These are phyloP conservation scores for Hippasteria phrygiana DNA, from an alignment of 53 echinoderm and acorn worm genomes.

Conservation along the genomic window DNA sequence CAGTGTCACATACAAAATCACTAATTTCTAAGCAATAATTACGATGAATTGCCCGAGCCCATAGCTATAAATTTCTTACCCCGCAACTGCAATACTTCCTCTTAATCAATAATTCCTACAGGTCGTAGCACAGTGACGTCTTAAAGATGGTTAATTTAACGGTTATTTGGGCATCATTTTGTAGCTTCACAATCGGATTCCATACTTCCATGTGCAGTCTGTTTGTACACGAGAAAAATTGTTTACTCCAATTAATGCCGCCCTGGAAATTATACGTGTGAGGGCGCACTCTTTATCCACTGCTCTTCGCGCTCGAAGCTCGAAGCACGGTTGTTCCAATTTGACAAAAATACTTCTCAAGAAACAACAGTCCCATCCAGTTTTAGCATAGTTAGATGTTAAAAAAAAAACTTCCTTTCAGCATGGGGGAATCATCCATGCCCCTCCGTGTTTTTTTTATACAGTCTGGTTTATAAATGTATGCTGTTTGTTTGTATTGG, in stretches of 20 bases:
- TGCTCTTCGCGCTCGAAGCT: no score
- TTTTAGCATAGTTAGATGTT: no score
- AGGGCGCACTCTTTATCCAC: slow-evolving; percentile 50
- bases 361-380: no score
- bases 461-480: no score
- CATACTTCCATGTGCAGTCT: slow-evolving; percentile 59
- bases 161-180: slow-evolving; percentile 31
- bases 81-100: slow-evolving; percentile 13
- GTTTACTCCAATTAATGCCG: slow-evolving; percentile 46
- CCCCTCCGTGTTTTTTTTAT: no score
- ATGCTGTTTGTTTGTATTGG: no score
- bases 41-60: background rate
- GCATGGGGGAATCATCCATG: no score
- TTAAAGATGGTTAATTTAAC: slow-evolving; percentile 23
- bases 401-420: no score
- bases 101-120: slow-evolving; percentile 4
- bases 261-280: slow-evolving; percentile 4
- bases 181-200: background rate
- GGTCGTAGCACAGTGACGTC: background rate
- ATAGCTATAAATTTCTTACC: slow-evolving; percentile 24
- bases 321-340: no score
- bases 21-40: slow-evolving; percentile 11
- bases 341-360: no score
- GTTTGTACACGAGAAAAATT: slow-evolving; percentile 5
- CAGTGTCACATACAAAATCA: slow-evolving; percentile 7